Conservation (phyloP, 2,888 invertebrate genomes). For the Masnerella sp. region DNA sequence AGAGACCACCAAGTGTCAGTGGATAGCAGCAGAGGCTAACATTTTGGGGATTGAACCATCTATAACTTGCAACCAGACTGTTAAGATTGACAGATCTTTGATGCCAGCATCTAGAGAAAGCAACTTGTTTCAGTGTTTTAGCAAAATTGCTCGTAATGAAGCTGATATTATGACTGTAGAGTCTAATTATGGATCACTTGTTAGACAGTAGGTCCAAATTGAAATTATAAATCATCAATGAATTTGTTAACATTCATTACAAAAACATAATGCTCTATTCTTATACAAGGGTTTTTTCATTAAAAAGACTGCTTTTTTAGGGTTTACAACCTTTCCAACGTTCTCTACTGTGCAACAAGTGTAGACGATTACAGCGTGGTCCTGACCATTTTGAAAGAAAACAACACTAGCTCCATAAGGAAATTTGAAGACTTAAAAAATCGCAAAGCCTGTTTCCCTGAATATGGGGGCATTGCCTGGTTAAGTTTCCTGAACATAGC, state of each 20-base stretch:
- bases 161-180: constrained; percentile 82
- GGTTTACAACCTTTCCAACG: constrained; percentile 79
- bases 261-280: too few relatives aligned
- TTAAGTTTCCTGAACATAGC: constrained; percentile 81
- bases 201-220: constrained; percentile 82
- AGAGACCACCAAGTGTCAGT: constrained; percentile 82
- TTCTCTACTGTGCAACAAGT: constrained; percentile 81
- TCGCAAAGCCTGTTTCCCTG: constrained; percentile 83
- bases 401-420: constrained; percentile 70
- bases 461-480: constrained; percentile 84
- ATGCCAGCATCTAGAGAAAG: constrained; percentile 61
- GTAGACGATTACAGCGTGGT: constrained; percentile 78
- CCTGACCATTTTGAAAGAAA: constrained; percentile 79
- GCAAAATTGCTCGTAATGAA: constrained; percentile 78
- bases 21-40: constrained; percentile 80
- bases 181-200: constrained; percentile 82
- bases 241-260: too few relatives aligned
- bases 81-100: constrained; percentile 17
- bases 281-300: too few relatives aligned
- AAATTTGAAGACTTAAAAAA: constrained; percentile 80
- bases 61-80: constrained; percentile 79
- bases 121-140: constrained; percentile 80
- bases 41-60: constrained; percentile 81
- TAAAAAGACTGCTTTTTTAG: too few relatives aligned
- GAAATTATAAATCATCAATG: too few relatives aligned